Evolutionary conservation across 2,113 vertebrate species (phyloP).

Genomic region (Calonectris borealis): DNA sequence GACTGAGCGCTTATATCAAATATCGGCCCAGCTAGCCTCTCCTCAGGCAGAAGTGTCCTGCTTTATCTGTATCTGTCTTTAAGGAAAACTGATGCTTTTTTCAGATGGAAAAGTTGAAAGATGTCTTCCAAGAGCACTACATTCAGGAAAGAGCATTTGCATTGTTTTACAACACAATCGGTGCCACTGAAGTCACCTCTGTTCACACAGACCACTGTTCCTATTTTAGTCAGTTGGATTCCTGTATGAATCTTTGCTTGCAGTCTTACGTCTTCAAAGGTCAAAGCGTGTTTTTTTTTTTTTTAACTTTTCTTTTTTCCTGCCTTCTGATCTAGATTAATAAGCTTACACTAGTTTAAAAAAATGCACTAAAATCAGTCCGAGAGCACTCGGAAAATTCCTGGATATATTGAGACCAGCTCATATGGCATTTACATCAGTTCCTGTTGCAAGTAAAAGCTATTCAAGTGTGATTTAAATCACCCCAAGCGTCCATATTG

Average conservation of each 20-base stretch:
- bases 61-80: conserved; percentile 23
- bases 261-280: neutral
- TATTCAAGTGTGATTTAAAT: neutral
- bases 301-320: neutral
- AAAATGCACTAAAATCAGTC: neutral
- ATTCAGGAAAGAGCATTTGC: neutral
- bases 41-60: conserved; percentile 8
- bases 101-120: conserved; percentile 36
- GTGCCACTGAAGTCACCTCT: neutral
- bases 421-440: neutral
- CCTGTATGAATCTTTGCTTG: neutral
- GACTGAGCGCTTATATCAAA: conserved; percentile 33
- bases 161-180: neutral
- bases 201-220: neutral
- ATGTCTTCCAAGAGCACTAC: neutral
- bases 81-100: conserved; percentile 46
- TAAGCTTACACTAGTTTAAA: neutral
- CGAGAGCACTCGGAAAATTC: neutral
- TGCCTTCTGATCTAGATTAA: neutral
- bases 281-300: fast-evolving
- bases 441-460: neutral
- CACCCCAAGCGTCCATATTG: neutral
- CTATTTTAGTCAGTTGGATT: neutral
- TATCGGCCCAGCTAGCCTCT: conserved; percentile 37
- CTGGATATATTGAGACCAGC: neutral